Evolutionary conservation across 1,140 invertebrate species (phyloP).

Genomic region (Dinothrombium tinctorium): DNA sequence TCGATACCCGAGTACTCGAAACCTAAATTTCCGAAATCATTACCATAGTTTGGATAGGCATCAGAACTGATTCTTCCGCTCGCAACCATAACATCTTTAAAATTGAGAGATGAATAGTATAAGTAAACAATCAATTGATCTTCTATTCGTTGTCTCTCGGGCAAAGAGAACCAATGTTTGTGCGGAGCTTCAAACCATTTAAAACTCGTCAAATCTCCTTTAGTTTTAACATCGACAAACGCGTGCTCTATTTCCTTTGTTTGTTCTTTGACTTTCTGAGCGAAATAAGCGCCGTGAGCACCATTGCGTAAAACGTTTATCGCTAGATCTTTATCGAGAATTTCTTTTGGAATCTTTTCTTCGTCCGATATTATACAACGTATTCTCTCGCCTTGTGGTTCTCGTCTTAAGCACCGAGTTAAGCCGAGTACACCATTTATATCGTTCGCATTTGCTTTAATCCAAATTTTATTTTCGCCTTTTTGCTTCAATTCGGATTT

Average conservation of each 20-base stretch:
- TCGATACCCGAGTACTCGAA: slow-evolving; percentile 65
- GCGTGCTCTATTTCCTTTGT: slow-evolving; percentile 6
- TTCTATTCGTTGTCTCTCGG: too few species aligned
- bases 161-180: background rate
- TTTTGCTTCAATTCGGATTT: slow-evolving; percentile 21
- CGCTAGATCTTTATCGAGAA: slow-evolving; percentile 42
- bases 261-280: slow-evolving; percentile 1
- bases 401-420: slow-evolving; percentile 60
- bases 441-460: slow-evolving; percentile 30
- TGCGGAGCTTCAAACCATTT: slow-evolving; percentile 46
- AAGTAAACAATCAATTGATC: slow-evolving; percentile 9
- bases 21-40: too few species aligned
- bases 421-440: slow-evolving; percentile 55
- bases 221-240: slow-evolving; percentile 63
- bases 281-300: slow-evolving; percentile 42
- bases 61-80: background rate
- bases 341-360: slow-evolving; percentile 25
- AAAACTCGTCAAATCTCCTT: slow-evolving; percentile 66
- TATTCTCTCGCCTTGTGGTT: slow-evolving; percentile 47
- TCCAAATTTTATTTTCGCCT: slow-evolving; percentile 28
- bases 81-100: slow-evolving; percentile 70
- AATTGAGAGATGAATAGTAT: slow-evolving; percentile 81
- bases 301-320: slow-evolving; percentile 54
- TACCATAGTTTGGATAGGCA: background rate
- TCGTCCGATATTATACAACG: slow-evolving; percentile 23